These are phyloP conservation scores for Stylophora pistillata DNA, from an alignment of 64 coral and sea anemone genomes.

Conservation along the genomic window DNA sequence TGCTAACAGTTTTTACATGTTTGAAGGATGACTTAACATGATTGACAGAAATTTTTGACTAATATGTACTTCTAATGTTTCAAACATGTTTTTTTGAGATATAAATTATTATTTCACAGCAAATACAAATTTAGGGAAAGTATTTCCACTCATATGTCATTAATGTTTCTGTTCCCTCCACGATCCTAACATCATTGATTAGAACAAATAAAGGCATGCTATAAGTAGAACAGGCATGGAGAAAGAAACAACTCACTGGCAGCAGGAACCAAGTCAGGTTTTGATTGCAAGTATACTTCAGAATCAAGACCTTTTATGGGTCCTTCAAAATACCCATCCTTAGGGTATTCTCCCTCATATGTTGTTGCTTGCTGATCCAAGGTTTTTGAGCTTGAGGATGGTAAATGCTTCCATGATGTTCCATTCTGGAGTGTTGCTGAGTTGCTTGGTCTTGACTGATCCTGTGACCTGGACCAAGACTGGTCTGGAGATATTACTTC, in stretches of 20 bases:
- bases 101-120: too few relatives aligned
- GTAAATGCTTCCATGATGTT: background rate
- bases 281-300: background rate
- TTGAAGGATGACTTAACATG: too few relatives aligned
- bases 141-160: too few relatives aligned
- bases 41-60: too few relatives aligned
- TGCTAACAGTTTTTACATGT: too few relatives aligned
- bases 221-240: background rate
- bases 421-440: constrained; percentile 21
- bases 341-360: background rate
- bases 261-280: constrained; percentile 11
- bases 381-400: background rate
- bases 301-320: background rate
- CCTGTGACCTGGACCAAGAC: background rate
- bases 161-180: too few relatives aligned
- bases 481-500: background rate
- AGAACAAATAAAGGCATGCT: too few relatives aligned
- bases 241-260: background rate
- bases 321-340: constrained; percentile 2
- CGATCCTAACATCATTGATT: too few relatives aligned
- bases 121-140: too few relatives aligned
- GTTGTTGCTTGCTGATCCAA: background rate
- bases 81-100: too few relatives aligned
- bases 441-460: constrained; percentile 9
- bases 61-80: too few relatives aligned